phyloP scores from a whole-genome alignment of 1,140 invertebrate genomes.

The Lepidurus couesii region DNA sequence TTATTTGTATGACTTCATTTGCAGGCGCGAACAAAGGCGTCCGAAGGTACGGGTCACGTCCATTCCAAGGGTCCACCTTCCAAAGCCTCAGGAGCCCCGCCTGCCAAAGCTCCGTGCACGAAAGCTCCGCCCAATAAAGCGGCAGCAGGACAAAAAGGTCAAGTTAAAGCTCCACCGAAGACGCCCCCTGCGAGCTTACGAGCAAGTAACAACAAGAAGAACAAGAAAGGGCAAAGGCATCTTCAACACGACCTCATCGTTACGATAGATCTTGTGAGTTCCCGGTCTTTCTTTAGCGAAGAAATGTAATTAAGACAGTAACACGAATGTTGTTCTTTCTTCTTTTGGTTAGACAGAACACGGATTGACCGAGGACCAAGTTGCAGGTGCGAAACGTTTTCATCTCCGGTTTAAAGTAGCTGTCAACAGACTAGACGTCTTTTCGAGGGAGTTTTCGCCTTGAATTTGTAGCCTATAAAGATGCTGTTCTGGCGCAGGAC shows the following conservation, averaged over 20 bases:
- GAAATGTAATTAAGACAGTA: neutral
- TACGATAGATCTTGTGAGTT: constrained; percentile 71
- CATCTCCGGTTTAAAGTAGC: neutral
- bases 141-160: constrained; percentile 46
- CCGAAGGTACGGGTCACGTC: neutral
- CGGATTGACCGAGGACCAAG: constrained; percentile 77
- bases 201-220: constrained; percentile 50
- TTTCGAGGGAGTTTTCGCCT: constrained; percentile 15
- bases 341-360: constrained; percentile 67
- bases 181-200: constrained; percentile 36
- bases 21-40: constrained; percentile 12
- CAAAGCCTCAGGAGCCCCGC: neutral
- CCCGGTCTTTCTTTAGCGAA: neutral
- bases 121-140: neutral
- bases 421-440: neutral
- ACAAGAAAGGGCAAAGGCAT: constrained; percentile 69
- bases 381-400: constrained; percentile 56
- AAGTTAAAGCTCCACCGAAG: constrained; percentile 41
- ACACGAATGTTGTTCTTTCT: constrained; percentile 34
- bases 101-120: neutral
- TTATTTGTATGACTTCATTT: neutral
- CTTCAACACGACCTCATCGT: constrained; percentile 75
- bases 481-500: constrained; percentile 26
- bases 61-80: constrained; percentile 11
- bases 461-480: constrained; percentile 16